Evolutionary conservation across 2,113 vertebrate species (phyloP).

Genomic region (Pseudorhombus dupliciocellatus): DNA sequence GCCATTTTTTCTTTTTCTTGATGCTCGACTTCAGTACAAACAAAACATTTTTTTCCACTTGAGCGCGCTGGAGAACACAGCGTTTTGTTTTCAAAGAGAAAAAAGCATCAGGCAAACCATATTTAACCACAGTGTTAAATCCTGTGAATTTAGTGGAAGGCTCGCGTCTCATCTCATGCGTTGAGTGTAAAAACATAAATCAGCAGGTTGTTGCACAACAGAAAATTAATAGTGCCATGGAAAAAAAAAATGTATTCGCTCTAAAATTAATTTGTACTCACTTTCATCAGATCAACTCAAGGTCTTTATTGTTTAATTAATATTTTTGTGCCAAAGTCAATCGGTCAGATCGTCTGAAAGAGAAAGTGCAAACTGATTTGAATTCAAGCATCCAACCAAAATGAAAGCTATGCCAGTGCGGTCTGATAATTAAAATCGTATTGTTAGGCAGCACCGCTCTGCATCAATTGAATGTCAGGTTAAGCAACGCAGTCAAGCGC

Average conservation of each 20-base stretch:
- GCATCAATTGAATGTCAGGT: slow-evolving; percentile 23
- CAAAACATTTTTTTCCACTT: slow-evolving; percentile 23
- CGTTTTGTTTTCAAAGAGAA: not conserved
- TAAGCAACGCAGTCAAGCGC: slow-evolving; percentile 45
- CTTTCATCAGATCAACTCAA: slow-evolving; percentile 23
- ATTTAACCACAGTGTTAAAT: not conserved
- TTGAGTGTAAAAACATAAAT: slow-evolving; percentile 10
- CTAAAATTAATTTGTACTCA: slow-evolving; percentile 34
- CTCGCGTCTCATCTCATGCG: not conserved
- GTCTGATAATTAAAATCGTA: slow-evolving; percentile 42
- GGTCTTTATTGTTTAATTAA: slow-evolving; percentile 45
- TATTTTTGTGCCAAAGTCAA: slow-evolving; percentile 43
- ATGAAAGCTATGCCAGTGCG: slow-evolving; percentile 36
- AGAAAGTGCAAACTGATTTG: slow-evolving; percentile 43
- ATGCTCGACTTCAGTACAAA: slow-evolving; percentile 6
- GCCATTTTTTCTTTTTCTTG: slow-evolving; percentile 1
- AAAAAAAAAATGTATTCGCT: slow-evolving; percentile 38
- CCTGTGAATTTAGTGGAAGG: not conserved
- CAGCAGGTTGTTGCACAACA: slow-evolving; percentile 15
- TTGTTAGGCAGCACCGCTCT: slow-evolving; percentile 30
- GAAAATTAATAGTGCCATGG: slow-evolving; percentile 1
- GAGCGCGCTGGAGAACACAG: slow-evolving; percentile 1
- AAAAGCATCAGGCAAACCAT: not conserved
- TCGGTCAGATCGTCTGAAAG: slow-evolving; percentile 51
- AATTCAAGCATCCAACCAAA: slow-evolving; percentile 25